Conservation (phyloP, 2,888 invertebrate species). For the Drymonia ruficornis region DNA sequence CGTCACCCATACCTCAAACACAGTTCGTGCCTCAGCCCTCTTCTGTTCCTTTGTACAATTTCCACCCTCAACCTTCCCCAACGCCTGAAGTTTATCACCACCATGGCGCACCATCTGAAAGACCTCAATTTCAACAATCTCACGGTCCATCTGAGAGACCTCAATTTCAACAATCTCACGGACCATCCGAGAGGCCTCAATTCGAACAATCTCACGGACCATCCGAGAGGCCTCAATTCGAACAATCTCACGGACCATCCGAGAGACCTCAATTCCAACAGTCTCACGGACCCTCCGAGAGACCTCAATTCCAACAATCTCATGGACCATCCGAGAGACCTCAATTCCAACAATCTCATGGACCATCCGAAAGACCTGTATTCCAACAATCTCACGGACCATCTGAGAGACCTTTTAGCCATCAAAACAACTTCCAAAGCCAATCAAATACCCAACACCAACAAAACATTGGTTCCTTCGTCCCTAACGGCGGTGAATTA, state of each 20-base stretch:
- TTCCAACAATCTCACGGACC: too few relatives aligned
- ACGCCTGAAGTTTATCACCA: conserved; percentile 60
- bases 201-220: conserved; percentile 64
- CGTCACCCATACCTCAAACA: conserved; percentile 61
- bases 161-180: conserved; percentile 57
- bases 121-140: conserved; percentile 58
- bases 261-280: too few relatives aligned
- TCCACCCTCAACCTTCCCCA: conserved; percentile 69
- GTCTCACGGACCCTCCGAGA: too few relatives aligned
- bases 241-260: conserved; percentile 62
- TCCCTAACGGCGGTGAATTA: conserved; percentile 89
- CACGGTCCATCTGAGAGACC: conserved; percentile 67
- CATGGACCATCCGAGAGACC: too few relatives aligned
- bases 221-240: conserved; percentile 59
- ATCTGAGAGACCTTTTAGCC: conserved; percentile 51
- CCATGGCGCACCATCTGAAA: conserved; percentile 64
- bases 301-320: too few relatives aligned
- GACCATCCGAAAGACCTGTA: too few relatives aligned
- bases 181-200: conserved; percentile 63
- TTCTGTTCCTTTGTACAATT: conserved; percentile 68
- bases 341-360: too few relatives aligned
- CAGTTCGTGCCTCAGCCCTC: conserved; percentile 76
- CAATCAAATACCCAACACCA: conserved; percentile 64
- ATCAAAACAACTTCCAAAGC: conserved; percentile 57
- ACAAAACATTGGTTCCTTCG: conserved; percentile 76